phyloP scores from a whole-genome alignment of 2,797 vertebrate genomes.

The Coregonus ussuriensis region DNA sequence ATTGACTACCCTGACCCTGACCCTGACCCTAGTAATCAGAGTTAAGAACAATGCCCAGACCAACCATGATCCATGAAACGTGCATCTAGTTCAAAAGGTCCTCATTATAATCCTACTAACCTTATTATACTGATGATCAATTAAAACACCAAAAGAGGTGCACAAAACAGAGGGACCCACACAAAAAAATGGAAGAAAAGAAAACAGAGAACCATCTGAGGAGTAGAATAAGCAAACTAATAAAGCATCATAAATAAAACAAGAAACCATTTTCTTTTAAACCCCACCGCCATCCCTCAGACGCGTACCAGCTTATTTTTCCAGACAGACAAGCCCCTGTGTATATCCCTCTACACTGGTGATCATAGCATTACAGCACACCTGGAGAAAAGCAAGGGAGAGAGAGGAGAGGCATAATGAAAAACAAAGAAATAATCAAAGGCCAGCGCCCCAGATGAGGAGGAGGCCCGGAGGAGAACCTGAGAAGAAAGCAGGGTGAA shows the following conservation, averaged over 20 bases:
- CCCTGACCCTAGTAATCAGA: not conserved
- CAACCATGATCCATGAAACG: not conserved
- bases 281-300: slow-evolving; percentile 66
- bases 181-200: slow-evolving; percentile 28
- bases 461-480: slow-evolving; percentile 73
- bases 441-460: slow-evolving; percentile 65
- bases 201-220: slow-evolving; percentile 22
- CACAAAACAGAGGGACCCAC: slow-evolving; percentile 15
- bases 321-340: slow-evolving; percentile 76
- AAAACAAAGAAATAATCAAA: slow-evolving; percentile 70
- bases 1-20: not conserved
- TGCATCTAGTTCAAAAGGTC: not conserved
- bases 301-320: slow-evolving; percentile 66
- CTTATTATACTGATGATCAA: slow-evolving; percentile 10
- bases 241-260: slow-evolving; percentile 82
- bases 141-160: slow-evolving; percentile 23
- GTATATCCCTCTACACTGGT: slow-evolving; percentile 75
- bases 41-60: not conserved
- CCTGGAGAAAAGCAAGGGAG: slow-evolving; percentile 74
- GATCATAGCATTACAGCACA: slow-evolving; percentile 75
- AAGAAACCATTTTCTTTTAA: slow-evolving; percentile 74
- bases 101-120: not conserved
- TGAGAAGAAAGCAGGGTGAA: slow-evolving; percentile 30
- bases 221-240: slow-evolving; percentile 67
- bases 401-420: slow-evolving; percentile 65